Conservation (phyloP, 2,797 vertebrate species). For the Falco naumanni region DNA sequence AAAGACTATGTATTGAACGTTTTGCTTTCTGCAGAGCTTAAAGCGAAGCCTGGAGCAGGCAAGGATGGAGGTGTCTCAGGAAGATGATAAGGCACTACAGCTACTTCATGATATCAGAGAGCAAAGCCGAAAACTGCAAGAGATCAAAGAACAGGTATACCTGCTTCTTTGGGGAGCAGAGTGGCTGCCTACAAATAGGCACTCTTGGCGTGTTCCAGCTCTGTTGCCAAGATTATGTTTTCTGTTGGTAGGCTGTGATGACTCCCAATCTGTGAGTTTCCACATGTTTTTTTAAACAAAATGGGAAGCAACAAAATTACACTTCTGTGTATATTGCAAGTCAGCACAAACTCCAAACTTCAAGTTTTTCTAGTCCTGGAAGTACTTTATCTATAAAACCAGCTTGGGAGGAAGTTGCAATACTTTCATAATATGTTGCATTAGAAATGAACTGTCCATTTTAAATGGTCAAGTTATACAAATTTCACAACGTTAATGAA, state of each 20-base stretch:
- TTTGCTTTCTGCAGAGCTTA: constrained; percentile 89
- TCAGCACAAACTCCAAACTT: not conserved
- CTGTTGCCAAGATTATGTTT: not conserved
- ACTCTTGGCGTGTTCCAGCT: not conserved
- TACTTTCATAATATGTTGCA: not conserved
- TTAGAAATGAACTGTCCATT: not conserved
- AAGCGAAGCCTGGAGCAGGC: constrained; percentile 99
- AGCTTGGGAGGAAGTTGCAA: not conserved
- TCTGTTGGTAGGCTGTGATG: not conserved
- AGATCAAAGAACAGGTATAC: constrained; percentile 98
- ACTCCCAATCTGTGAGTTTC: not conserved
- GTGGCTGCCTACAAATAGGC: not conserved
- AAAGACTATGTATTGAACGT: constrained; percentile 72
- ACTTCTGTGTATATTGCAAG: not conserved
- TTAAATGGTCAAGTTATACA: not conserved
- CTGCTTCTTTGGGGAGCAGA: constrained; percentile 25
- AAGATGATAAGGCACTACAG: constrained; percentile 98
- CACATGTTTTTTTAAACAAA: not conserved
- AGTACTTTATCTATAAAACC: not conserved
- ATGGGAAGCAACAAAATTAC: not conserved
- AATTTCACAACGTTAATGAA: not conserved
- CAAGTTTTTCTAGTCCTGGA: not conserved
- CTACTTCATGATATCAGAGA: constrained; percentile 98
- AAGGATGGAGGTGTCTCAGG: constrained; percentile 96
- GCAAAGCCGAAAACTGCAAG: constrained; percentile 98